Base-by-base conservation (phyloP, 2,888 invertebrate species). In the Blastobasis lacticolella region DNA sequence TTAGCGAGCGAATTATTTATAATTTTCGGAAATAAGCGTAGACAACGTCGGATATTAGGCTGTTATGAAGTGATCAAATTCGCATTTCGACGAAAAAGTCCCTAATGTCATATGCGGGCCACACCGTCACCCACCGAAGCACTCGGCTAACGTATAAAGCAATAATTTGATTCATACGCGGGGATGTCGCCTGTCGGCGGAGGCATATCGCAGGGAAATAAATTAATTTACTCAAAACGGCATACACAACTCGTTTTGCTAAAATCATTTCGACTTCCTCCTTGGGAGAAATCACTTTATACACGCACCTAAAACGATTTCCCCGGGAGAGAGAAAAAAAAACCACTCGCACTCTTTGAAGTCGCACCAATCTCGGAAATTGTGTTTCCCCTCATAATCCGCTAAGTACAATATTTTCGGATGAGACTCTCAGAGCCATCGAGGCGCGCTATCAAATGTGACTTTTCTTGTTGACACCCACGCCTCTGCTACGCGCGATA, bases 371-470 rank as follows among this genome's bases (percentile, higher is more conserved):
- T 73, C 68, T 70, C 62, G 60, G 63, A 71, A 75, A 75, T 78
- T 70, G 74, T 73, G 65, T 75, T 69, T 66, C 59, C 57, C 57
- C 58, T 62, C 55, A 64, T 73, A 77, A 76, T 73, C 72, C 66
- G 57, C 60, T 61, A 62, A 66, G 64, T 63, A 69, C 59, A 63
- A 23, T 23, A 23, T 23, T 23, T 23, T 23, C 23, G 23, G 23
- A 23, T 23, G 23, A 23, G 23, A 23, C 23, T 23, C 23, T 23
- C 23, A 23, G 23, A 23, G 23, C 23, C 23, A 23, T 23, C 23
- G 23, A 23, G 1, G 23, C 23, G 23, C 23, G 23, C 23, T 23
- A 23, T 23, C 23, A 23, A 23, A 23, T 23, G 23, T 23, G 23
- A 23, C 23, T 23, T 23, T 23, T 23, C 23, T 23, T 23, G 23